phyloP scores from a whole-genome alignment of 2,113 vertebrate species.

The Cavia porcellus region DNA sequence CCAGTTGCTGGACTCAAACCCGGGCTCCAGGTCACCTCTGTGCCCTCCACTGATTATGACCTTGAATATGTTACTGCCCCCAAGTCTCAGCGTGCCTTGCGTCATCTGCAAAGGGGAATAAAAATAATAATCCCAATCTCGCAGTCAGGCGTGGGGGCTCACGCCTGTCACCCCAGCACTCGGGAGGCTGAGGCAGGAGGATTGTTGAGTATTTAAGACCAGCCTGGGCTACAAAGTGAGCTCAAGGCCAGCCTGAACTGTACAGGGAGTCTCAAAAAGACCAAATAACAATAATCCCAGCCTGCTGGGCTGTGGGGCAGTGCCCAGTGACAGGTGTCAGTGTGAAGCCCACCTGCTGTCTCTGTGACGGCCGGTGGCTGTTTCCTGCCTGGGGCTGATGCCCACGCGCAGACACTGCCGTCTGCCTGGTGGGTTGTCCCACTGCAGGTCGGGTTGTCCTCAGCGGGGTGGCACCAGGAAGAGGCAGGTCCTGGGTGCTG shows the following conservation, averaged over 20 bases:
- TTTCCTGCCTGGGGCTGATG: accelerated
- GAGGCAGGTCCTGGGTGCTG: accelerated
- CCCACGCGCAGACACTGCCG: accelerated
- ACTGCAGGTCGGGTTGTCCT: background rate
- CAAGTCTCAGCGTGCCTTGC: background rate
- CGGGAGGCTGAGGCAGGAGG: too few species aligned
- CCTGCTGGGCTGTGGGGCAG: too few species aligned
- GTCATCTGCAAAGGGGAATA: background rate
- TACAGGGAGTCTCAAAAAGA: too few species aligned
- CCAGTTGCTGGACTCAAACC: background rate
- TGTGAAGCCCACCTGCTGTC: background rate
- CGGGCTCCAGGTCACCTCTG: background rate
- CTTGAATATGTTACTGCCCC: background rate
- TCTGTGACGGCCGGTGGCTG: background rate
- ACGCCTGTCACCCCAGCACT: too few species aligned
- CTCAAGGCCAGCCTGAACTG: too few species aligned
- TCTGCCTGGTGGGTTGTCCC: background rate
- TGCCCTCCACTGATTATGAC: background rate
- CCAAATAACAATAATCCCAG: too few species aligned
- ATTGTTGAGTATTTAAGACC: too few species aligned
- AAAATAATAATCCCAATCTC: background rate
- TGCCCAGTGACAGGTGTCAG: background rate
- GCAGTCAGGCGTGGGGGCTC: too few species aligned
- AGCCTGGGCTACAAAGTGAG: too few species aligned
- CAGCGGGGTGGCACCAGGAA: accelerated